phyloP scores from a whole-genome alignment of 2,113 vertebrate species.

The Lonchura striata region DNA sequence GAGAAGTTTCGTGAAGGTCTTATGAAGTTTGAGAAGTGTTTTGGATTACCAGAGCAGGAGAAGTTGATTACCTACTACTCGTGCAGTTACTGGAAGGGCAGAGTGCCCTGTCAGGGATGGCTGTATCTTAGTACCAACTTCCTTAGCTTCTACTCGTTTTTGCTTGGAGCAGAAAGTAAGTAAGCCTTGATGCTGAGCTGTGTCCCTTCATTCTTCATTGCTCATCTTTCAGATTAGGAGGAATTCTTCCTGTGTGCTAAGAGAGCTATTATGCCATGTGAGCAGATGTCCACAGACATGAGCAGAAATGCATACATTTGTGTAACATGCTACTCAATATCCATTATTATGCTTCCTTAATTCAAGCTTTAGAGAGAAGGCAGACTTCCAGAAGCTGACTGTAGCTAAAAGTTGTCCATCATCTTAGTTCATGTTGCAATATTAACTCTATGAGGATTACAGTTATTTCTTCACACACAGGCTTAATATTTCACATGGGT shows the following conservation, averaged over 20 bases:
- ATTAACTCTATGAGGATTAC: background rate
- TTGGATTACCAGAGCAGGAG: constrained; percentile 88
- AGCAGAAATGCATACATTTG: background rate
- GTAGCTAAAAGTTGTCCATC: background rate
- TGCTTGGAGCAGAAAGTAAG: constrained; percentile 92
- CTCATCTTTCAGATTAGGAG: background rate
- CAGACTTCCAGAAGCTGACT: background rate
- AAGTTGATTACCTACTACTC: constrained; percentile 98
- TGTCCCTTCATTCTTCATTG: background rate
- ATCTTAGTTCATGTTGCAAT: background rate
- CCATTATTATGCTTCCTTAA: background rate
- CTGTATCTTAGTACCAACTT: constrained; percentile 98
- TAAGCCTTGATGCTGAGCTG: background rate
- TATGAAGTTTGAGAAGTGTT: constrained; percentile 93
- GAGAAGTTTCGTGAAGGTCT: constrained; percentile 94
- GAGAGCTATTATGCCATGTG: background rate
- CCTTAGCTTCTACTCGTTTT: constrained; percentile 95
- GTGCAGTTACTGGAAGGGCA: constrained; percentile 97
- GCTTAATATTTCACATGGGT: background rate
- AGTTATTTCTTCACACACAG: background rate
- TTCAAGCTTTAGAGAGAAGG: background rate
- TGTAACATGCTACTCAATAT: background rate
- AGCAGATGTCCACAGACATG: background rate
- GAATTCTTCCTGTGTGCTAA: background rate
- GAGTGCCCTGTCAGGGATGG: constrained; percentile 97